Evolutionary conservation across 35 echinoderm and acorn worm genomes (phyloP).

Genomic region (Ptychodera flava): DNA sequence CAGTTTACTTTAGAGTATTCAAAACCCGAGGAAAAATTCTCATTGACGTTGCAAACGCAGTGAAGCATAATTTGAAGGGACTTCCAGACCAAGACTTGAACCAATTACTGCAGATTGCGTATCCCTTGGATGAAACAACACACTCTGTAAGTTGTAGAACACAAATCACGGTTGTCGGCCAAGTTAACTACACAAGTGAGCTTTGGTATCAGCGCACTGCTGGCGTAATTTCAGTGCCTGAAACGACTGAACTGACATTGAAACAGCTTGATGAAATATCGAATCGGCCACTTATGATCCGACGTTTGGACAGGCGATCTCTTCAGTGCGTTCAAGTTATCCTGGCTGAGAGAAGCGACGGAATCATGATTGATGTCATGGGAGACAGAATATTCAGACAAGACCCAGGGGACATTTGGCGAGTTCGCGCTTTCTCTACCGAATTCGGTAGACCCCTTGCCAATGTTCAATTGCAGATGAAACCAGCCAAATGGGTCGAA

Average conservation of each 20-base stretch:
- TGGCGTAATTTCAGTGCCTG: not conserved
- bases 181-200: not conserved
- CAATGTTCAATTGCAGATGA: not conserved
- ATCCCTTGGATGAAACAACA: not conserved
- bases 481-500: not conserved
- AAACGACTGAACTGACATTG: not conserved
- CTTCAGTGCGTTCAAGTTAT: not conserved
- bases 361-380: not conserved
- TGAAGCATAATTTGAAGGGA: not conserved
- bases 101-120: not conserved
- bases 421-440: not conserved
- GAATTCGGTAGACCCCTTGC: not conserved
- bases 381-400: not conserved
- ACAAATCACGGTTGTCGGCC: not conserved
- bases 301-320: not conserved
- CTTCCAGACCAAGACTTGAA: not conserved
- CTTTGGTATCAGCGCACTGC: not conserved
- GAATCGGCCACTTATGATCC: not conserved
- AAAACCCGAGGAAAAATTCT: not conserved
- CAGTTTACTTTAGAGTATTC: not conserved
- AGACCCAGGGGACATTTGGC: not conserved
- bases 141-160: not conserved
- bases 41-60: not conserved
- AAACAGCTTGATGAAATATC: not conserved
- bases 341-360: not conserved